Conservation (phyloP, 2,113 vertebrate species). For the Catharus bicknelli region DNA sequence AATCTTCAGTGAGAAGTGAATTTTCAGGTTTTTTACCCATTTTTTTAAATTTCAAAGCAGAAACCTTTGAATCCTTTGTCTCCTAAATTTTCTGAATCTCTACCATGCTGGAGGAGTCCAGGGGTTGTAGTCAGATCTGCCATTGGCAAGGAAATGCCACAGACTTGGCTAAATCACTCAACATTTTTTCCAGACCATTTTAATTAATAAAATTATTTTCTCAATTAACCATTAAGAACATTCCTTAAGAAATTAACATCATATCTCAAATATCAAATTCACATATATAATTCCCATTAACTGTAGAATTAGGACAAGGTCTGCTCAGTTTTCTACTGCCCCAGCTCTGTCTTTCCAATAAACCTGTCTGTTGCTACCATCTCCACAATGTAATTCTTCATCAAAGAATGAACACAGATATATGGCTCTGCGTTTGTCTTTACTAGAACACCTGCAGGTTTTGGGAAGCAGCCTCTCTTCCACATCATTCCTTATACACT, state of each 20-base stretch:
- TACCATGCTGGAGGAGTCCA: background rate
- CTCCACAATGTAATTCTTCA: background rate
- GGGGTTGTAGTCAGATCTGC: background rate
- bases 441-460: background rate
- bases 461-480: background rate
- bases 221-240: background rate
- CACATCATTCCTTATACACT: background rate
- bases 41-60: background rate
- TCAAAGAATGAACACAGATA: background rate
- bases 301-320: background rate
- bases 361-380: background rate
- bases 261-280: background rate
- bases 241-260: background rate
- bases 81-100: background rate
- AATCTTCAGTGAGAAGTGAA: fast-evolving
- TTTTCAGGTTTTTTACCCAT: background rate
- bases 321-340: background rate
- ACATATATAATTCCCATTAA: background rate
- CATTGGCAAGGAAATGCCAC: background rate
- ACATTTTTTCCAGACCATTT: background rate
- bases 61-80: background rate
- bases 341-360: background rate
- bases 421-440: background rate
- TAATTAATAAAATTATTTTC: background rate
- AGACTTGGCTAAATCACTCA: background rate